phyloP scores from a whole-genome alignment of 2,113 vertebrate genomes.

The Rhodinocichla rosea region DNA sequence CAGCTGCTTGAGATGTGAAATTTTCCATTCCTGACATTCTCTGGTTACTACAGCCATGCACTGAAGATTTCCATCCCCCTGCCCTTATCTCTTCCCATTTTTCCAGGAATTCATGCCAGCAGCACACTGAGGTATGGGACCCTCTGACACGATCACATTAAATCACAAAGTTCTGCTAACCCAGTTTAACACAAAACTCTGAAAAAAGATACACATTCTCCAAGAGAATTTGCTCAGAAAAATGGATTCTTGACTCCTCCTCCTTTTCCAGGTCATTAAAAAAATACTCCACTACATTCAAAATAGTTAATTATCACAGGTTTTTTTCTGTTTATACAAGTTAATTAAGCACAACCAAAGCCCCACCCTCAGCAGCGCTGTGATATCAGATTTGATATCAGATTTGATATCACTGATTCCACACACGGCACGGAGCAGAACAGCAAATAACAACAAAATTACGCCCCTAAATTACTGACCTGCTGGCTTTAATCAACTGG shows the following conservation, averaged over 20 bases:
- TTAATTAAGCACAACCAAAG: background rate
- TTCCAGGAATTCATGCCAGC: background rate
- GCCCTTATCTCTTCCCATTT: background rate
- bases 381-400: background rate
- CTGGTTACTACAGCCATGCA: background rate
- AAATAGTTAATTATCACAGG: fast-evolving
- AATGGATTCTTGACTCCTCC: background rate
- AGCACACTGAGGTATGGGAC: background rate
- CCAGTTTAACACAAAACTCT: background rate
- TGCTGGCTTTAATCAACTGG: conserved; percentile 20
- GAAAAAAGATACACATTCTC: background rate
- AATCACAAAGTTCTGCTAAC: background rate
- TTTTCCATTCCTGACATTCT: background rate
- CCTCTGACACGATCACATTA: fast-evolving
- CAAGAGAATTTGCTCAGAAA: background rate
- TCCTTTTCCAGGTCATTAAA: background rate
- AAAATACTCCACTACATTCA: background rate
- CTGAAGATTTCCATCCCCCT: background rate
- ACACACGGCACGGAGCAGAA: background rate
- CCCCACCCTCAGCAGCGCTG: background rate
- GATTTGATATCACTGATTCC: background rate
- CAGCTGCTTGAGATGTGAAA: background rate
- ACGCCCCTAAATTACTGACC: conserved; percentile 26
- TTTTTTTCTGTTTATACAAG: background rate
- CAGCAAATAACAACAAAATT: background rate